Evolutionary conservation across 2,797 vertebrate species (phyloP), one percentile per base, ranked within the genome.

Genomic region (Crenichthys baileyi): DNA sequence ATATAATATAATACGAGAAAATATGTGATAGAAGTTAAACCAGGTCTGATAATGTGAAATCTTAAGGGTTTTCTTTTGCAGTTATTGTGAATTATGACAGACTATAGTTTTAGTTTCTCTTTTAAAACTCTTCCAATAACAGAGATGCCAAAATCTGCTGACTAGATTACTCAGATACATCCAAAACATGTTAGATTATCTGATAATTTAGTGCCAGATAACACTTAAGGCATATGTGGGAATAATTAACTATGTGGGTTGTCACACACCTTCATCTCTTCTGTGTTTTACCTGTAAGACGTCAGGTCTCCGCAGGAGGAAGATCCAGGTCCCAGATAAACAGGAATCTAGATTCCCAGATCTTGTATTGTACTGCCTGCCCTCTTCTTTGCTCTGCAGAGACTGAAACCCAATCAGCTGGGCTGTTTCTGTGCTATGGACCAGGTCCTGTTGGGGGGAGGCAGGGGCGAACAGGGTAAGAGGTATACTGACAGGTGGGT

Each of bases 401-500:
- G 91, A 95, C 88, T 95, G 93, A 94, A 94, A 94, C 93, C 90
- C 87, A 90, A 93, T 83, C 87, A 81, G 83, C 80, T 83, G 87
- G 81, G 87, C 81, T 82, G 73, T 82, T 81, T 61, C 77, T 85
- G 89, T 58, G 91, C 86, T 93, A 84, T 85, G 88, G 91, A 92
- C 82, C 75, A 81, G 90, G 81, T 83, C 73, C 81, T 81, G 51
- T 78, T 78, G 78, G 79, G 73, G 58, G 74, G 56, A 70, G 73
- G 71, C 36, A 48, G 82, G 78, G 78, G 72, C 36, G 79, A 72
- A 51, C 24, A 91, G 93, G 73, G 75, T 48, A 13, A 74, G 58
- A 92, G 92, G 90, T 91, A 87, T 91, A 94, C 80, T 91, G 91
- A 93, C 93, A 91, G 93, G 94, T 77, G 87, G 95, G 94, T 92